These are phyloP conservation scores for Phyllostomus hastatus DNA, from an alignment of 2,113 vertebrate genomes.

Conservation along the genomic window DNA sequence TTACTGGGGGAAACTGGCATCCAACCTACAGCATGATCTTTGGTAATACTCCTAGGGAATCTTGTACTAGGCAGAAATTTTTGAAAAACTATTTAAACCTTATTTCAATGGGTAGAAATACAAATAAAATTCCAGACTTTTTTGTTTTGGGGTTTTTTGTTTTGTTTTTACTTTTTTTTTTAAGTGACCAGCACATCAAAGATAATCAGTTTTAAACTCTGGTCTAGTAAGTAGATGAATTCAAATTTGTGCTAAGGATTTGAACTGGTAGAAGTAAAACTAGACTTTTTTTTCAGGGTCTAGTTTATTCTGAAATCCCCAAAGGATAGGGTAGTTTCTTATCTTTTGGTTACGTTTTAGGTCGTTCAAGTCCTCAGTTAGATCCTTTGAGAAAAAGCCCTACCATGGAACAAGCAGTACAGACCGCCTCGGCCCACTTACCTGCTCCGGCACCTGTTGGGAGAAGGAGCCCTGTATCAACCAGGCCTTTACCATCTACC, in stretches of 20 bases:
- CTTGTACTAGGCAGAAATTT: background rate
- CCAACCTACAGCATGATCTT: background rate
- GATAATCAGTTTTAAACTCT: slow-evolving; percentile 34
- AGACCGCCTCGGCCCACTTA: slow-evolving; percentile 84
- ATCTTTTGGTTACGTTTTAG: slow-evolving; percentile 78
- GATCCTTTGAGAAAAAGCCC: slow-evolving; percentile 89
- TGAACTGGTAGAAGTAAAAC: slow-evolving; percentile 68
- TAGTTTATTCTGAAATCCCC: slow-evolving; percentile 67
- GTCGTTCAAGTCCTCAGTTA: slow-evolving; percentile 87
- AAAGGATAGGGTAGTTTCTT: slow-evolving; percentile 66
- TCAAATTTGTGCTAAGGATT: slow-evolving; percentile 61
- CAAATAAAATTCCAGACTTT: background rate
- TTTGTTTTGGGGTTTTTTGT: background rate
- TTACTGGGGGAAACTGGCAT: background rate
- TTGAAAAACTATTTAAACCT: background rate
- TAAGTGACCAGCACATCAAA: background rate
- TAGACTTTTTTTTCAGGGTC: slow-evolving; percentile 50
- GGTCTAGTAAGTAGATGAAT: slow-evolving; percentile 38
- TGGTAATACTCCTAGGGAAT: background rate
- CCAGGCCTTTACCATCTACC: slow-evolving; percentile 82
- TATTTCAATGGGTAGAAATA: background rate
- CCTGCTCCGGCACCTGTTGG: slow-evolving; percentile 83
- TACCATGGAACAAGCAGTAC: slow-evolving; percentile 87
- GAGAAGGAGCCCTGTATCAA: slow-evolving; percentile 85
- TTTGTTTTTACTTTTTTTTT: background rate